phyloP scores from a whole-genome alignment of 2,113 vertebrate species.

The Chunga burmeisteri region DNA sequence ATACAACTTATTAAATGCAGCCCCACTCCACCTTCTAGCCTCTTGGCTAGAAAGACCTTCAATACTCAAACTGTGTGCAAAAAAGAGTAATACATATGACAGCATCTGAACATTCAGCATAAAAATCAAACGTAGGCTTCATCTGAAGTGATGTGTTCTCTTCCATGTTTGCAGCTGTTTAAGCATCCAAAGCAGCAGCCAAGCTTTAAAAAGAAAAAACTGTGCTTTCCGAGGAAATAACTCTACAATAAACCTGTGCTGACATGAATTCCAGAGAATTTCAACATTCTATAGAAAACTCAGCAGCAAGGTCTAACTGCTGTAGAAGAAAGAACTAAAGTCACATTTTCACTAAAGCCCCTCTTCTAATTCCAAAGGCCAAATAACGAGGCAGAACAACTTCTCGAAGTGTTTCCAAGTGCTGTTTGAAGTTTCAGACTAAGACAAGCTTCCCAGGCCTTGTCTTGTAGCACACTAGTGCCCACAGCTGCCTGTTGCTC shows the following conservation, averaged over 20 bases:
- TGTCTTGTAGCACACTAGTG: not conserved
- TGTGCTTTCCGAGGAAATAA: conserved; percentile 6
- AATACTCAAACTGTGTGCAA: not conserved
- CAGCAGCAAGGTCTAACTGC: not conserved
- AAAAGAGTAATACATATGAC: not conserved
- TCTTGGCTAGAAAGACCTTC: not conserved
- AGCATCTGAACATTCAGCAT: not conserved
- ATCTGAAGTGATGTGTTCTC: not conserved
- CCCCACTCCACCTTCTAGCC: not conserved
- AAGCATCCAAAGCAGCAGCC: conserved; percentile 11
- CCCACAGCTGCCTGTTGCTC: not conserved
- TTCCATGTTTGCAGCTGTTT: not conserved
- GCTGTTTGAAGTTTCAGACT: not conserved
- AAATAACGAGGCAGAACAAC: conserved; percentile 20
- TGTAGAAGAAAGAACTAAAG: not conserved
- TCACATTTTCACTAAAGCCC: not conserved
- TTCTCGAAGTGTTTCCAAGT: not conserved
- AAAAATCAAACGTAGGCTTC: not conserved
- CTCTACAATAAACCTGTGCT: not conserved
- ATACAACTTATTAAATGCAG: not conserved
- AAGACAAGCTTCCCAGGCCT: not conserved
- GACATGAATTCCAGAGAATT: not conserved
- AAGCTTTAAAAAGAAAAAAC: not conserved
- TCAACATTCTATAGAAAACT: not conserved
- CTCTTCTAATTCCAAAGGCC: not conserved